Evolutionary conservation across 2,888 invertebrate species (phyloP).

Genomic region (Cheiracanthium punctorium): DNA sequence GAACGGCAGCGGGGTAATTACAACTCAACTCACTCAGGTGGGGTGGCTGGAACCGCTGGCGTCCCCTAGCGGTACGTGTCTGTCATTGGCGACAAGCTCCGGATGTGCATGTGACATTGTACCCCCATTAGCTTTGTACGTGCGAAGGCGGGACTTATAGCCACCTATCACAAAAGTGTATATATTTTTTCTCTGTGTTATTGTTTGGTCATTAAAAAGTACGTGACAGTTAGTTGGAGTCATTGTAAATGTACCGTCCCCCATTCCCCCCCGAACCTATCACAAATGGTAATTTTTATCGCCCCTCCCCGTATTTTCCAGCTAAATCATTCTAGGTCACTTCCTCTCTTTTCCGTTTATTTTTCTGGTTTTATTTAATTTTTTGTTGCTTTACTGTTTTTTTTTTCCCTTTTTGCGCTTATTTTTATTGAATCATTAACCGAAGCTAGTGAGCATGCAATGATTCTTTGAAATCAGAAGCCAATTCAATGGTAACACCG

Average conservation of each 20-base stretch:
- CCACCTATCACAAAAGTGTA: slow-evolving; percentile 42
- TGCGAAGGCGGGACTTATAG: slow-evolving; percentile 41
- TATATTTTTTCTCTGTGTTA: slow-evolving; percentile 33
- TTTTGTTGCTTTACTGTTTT: neutral
- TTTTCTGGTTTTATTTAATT: neutral
- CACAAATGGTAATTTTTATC: slow-evolving; percentile 31
- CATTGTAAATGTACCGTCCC: slow-evolving; percentile 36
- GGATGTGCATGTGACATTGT: slow-evolving; percentile 68
- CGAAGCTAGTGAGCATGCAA: no score
- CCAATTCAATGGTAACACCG: no score
- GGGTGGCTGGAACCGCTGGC: neutral
- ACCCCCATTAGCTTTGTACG: slow-evolving; percentile 61
- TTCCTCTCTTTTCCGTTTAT: neutral
- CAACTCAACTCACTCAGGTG: slow-evolving; percentile 40
- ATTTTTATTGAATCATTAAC: no score
- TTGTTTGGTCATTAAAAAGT: slow-evolving; percentile 60
- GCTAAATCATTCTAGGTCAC: slow-evolving; percentile 8
- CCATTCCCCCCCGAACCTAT: neutral
- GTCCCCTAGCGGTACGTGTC: slow-evolving; percentile 34
- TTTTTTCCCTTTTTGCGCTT: no score
- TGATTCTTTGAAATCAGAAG: no score
- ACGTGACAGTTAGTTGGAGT: slow-evolving; percentile 59
- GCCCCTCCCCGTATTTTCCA: neutral
- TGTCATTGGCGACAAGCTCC: slow-evolving; percentile 66
- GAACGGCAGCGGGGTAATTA: slow-evolving; percentile 60